Base-by-base conservation (phyloP, 2,113 vertebrate species). In the Butorides virescens region DNA sequence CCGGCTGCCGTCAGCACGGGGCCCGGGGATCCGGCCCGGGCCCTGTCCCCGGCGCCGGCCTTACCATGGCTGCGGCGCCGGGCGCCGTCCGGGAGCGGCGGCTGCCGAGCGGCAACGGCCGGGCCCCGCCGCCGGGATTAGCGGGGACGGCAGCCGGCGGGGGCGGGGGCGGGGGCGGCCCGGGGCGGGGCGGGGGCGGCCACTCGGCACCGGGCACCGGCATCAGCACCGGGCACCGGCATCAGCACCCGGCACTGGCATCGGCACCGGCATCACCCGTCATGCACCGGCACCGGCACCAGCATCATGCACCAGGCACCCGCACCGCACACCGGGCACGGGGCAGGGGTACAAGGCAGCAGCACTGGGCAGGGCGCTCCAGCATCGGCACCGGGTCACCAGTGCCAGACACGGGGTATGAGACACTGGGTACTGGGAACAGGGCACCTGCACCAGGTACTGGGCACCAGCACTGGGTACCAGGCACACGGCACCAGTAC, bases 41-140 rank as follows among this genome's bases (percentile, higher is more conserved):
- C 46, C 46, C 10, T 6, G 17, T 30, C 15, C 13, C 70, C 39
- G 17, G 32, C 50, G 3, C n/a, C 37, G 59, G 36, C 81, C 77
- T 70, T 58, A 68, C 67, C 75, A 76, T 86, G 52, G 72, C 84
- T 65, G 74, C 61, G 71, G 53, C 82, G 58, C 85, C 67, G 62
- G 44, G 53, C 56, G 68, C 75, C 75, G 78, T 74, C 47, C 82
- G 58, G 36, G 47, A 73, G 72, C 63, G 68, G 72, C 73, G 79
- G 79, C 85, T 82, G 77, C 70, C 74, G 90, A 90, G 42, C 61
- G 82, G 86, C 79, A 50, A 50, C 92, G 66, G 82, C 82, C 61
- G 70, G 59, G 59, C 65, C 67, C 68, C 39, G 61, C 81, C 82
- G 90, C 76, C 44, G 75, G 63, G 68, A 55, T 49, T n/a, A 65